These are phyloP conservation scores for Neodontobutis hainanensis DNA, from an alignment of 2,113 vertebrate genomes.

Conservation along the genomic window DNA sequence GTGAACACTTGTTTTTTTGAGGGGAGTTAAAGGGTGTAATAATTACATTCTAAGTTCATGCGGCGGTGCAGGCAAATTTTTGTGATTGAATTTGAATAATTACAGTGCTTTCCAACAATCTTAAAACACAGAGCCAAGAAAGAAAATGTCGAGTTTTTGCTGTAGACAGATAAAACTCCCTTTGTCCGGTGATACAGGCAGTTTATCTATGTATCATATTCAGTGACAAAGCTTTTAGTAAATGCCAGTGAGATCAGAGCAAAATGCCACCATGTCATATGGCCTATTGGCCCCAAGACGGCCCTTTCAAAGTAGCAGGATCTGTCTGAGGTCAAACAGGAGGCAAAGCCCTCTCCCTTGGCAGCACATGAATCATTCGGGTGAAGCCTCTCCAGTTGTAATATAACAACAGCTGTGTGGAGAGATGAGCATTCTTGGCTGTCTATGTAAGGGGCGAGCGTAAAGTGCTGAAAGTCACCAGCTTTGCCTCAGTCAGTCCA, in stretches of 20 bases:
- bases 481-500: conserved; percentile 57
- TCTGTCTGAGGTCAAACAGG: conserved; percentile 69
- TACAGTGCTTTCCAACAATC: neutral
- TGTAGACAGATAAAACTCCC: conserved; percentile 16
- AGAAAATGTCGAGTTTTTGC: neutral
- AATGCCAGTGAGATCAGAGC: conserved; percentile 58
- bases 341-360: conserved; percentile 71
- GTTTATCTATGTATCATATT: conserved; percentile 36
- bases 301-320: conserved; percentile 46
- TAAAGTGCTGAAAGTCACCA: conserved; percentile 65
- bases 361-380: conserved; percentile 74
- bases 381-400: conserved; percentile 59
- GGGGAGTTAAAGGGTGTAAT: neutral
- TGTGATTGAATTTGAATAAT: conserved; percentile 13
- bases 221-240: conserved; percentile 35
- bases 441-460: conserved; percentile 59
- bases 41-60: conserved; percentile 24
- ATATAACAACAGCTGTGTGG: conserved; percentile 75
- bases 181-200: conserved; percentile 26
- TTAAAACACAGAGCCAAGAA: conserved; percentile 2
- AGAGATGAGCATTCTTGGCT: conserved; percentile 59
- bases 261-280: conserved; percentile 55
- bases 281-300: conserved; percentile 45
- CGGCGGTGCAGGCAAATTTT: neutral
- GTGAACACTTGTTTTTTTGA: conserved; percentile 9